These are phyloP conservation scores for Bombus breviceps DNA, from an alignment of 1,140 invertebrate species.

Conservation along the genomic window DNA sequence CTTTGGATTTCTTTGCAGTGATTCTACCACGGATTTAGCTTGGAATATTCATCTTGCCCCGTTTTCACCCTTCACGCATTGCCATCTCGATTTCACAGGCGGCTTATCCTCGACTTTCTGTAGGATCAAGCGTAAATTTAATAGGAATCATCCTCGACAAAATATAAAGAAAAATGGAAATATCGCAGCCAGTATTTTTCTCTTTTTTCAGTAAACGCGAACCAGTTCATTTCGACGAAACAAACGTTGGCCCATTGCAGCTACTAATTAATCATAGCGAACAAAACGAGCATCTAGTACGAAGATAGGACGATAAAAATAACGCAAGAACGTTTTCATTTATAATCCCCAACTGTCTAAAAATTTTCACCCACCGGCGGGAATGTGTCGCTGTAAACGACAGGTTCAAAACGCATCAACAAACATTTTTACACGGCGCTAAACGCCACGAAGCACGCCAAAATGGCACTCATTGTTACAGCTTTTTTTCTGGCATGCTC, in stretches of 20 bases:
- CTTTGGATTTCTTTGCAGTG: slow-evolving; percentile 70
- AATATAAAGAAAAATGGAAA: neutral
- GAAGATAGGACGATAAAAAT: neutral
- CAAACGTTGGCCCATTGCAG: neutral
- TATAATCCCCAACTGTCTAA: slow-evolving; percentile 10
- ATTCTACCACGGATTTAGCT: slow-evolving; percentile 75
- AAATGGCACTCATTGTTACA: slow-evolving; percentile 55
- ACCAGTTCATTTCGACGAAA: neutral
- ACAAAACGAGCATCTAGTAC: neutral
- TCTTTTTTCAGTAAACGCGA: neutral
- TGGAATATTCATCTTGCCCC: slow-evolving; percentile 80
- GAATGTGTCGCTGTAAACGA: slow-evolving; percentile 58
- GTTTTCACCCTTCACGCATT: slow-evolving; percentile 60
- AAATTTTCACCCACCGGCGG: slow-evolving; percentile 38
- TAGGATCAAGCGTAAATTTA: slow-evolving; percentile 61
- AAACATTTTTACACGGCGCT: slow-evolving; percentile 62
- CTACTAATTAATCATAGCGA: slow-evolving; percentile 8
- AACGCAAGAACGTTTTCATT: slow-evolving; percentile 43
- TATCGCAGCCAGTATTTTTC: slow-evolving; percentile 21
- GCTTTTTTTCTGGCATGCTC: slow-evolving; percentile 4
- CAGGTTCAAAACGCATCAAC: slow-evolving; percentile 60
- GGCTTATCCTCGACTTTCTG: slow-evolving; percentile 59
- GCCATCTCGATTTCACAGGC: slow-evolving; percentile 58
- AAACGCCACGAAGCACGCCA: slow-evolving; percentile 43
- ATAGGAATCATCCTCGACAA: slow-evolving; percentile 54